Percentiles rank a stretch among this genome's conserved stretches.
These are phyloP conservation scores for Schrankia costaestrigalis DNA, from an alignment of 2,888 invertebrate genomes.

Conservation along the genomic window DNA sequence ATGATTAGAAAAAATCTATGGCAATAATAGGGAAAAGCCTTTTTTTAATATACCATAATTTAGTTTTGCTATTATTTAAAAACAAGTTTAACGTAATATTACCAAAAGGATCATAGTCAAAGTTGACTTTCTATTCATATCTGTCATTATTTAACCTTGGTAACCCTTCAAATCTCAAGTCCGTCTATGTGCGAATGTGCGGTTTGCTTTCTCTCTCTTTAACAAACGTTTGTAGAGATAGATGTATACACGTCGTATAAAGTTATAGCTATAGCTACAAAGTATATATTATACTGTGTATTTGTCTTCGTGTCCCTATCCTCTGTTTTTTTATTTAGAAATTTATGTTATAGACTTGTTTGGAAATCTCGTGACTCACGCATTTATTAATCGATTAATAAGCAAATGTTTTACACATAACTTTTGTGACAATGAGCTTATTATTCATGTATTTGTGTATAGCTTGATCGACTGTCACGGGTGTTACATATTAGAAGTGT, in stretches of 20 bases:
- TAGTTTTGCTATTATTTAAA: too few relatives aligned
- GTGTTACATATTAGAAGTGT: conserved; percentile 24
- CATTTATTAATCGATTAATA: conserved; percentile 29
- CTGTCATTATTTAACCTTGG: too few relatives aligned
- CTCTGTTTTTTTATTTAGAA: conserved; percentile 34
- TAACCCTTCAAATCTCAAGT: too few relatives aligned
- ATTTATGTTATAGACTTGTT: conserved; percentile 21
- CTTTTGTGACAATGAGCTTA: conserved; percentile 27
- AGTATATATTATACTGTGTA: too few relatives aligned
- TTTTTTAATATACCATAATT: too few relatives aligned
- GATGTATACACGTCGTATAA: conserved; percentile 20
- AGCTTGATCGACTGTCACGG: conserved; percentile 39
- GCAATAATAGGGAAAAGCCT: too few relatives aligned
- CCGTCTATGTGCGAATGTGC: too few relatives aligned
- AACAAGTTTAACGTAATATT: too few relatives aligned
- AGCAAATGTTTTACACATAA: conserved; percentile 15
- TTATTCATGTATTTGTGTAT: conserved; percentile 30
- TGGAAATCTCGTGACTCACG: conserved; percentile 9
- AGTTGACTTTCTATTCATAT: too few relatives aligned
- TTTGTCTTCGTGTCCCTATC: conserved; percentile 53
- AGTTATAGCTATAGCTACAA: conserved; percentile 25
- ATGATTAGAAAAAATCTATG: too few relatives aligned
- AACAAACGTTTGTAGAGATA: not conserved
- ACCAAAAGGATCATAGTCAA: too few relatives aligned
- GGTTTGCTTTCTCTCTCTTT: too few relatives aligned